Conservation (phyloP, 2,888 invertebrate genomes). For the Antheraea yamamai region DNA sequence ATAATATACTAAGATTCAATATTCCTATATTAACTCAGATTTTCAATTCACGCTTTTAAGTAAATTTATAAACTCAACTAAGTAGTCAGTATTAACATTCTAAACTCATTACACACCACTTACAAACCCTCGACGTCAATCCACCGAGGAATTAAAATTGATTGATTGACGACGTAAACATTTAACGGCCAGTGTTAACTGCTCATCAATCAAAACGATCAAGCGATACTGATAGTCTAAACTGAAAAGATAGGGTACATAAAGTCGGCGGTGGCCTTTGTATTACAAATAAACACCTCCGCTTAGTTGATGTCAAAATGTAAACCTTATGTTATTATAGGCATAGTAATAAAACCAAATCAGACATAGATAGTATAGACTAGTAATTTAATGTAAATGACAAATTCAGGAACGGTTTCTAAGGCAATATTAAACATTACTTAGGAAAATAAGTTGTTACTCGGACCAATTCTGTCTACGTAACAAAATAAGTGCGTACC, state of each 20-base stretch:
- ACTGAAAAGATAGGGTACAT: conserved; percentile 46
- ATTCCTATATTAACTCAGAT: not conserved
- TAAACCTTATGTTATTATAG: conserved; percentile 32
- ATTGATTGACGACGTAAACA: conserved; percentile 77
- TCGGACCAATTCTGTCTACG: not conserved
- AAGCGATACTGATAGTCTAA: conserved; percentile 47
- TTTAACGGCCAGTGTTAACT: conserved; percentile 61
- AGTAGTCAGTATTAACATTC: conserved; percentile 14
- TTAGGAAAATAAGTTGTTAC: not conserved
- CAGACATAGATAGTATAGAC: not conserved
- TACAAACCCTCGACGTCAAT: conserved; percentile 35
- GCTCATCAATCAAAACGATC: conserved; percentile 65
- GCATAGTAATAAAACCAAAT: not conserved
- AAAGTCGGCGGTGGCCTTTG: conserved; percentile 55
- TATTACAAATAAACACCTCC: conserved; percentile 46
- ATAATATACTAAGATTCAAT: not conserved
- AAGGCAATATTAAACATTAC: not conserved
- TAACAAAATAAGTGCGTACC: not conserved
- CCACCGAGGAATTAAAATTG: conserved; percentile 65
- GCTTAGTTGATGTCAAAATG: conserved; percentile 42
- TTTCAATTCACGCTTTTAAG: not conserved
- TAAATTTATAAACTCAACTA: not conserved
- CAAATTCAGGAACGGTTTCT: not conserved
- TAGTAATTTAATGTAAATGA: not conserved
- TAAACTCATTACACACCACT: conserved; percentile 14